Conservation (phyloP, 2,113 vertebrate species). For the Caranx ignobilis region DNA sequence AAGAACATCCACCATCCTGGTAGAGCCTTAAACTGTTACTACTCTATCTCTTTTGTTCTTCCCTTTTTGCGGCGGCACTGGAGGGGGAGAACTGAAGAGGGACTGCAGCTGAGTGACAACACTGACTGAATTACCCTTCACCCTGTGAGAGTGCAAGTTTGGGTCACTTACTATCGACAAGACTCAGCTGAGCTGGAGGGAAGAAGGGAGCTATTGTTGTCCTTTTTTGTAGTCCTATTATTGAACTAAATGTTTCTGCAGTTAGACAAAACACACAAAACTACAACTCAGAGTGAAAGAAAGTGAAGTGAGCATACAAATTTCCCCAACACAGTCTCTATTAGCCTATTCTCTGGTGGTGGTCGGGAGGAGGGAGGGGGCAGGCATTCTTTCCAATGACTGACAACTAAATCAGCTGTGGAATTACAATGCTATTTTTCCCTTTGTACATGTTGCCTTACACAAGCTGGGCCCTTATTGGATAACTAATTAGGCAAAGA, state of each 20-base stretch:
- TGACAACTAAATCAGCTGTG: slow-evolving; percentile 74
- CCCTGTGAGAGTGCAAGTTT: slow-evolving; percentile 74
- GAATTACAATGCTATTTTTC: slow-evolving; percentile 58
- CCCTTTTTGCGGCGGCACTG: slow-evolving; percentile 46
- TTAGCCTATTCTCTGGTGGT: slow-evolving; percentile 19
- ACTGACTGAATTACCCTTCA: slow-evolving; percentile 75
- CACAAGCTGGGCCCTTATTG: slow-evolving; percentile 58
- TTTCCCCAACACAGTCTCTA: slow-evolving; percentile 39
- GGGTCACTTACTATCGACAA: slow-evolving; percentile 78
- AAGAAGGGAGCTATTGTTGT: slow-evolving; percentile 62
- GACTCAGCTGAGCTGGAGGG: slow-evolving; percentile 56
- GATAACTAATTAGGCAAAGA: slow-evolving; percentile 79
- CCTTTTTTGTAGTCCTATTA: slow-evolving; percentile 46
- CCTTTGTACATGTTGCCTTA: slow-evolving; percentile 58
- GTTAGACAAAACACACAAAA: slow-evolving; percentile 53
- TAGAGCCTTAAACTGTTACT: slow-evolving; percentile 56
- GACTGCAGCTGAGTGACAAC: slow-evolving; percentile 63
- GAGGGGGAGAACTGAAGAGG: slow-evolving; percentile 60
- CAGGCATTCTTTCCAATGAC: slow-evolving; percentile 47
- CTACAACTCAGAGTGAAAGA: slow-evolving; percentile 37
- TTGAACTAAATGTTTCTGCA: slow-evolving; percentile 56
- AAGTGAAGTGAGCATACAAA: slow-evolving; percentile 49
- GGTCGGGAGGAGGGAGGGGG: background rate
- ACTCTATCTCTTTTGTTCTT: slow-evolving; percentile 56
- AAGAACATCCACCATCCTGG: slow-evolving; percentile 57